These are phyloP conservation scores for Agraylea sexmaculata DNA, from an alignment of 1,140 invertebrate genomes.

Conservation along the genomic window DNA sequence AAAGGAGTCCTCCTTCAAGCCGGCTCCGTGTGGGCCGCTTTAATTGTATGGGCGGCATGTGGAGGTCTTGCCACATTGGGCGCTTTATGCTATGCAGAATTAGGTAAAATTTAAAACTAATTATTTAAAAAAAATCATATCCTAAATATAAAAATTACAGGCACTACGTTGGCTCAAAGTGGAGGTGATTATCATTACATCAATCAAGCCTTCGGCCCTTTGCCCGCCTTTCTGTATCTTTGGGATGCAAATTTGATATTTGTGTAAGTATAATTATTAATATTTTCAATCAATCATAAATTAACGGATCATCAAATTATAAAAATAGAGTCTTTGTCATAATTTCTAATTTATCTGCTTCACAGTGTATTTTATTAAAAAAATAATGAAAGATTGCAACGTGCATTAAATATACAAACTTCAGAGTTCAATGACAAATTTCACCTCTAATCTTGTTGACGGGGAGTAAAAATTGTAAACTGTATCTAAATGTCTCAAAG, in stretches of 20 bases:
- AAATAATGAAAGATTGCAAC: neutral
- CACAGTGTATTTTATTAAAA: neutral
- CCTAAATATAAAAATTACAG: constrained; percentile 20
- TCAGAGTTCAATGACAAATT: too few relatives aligned
- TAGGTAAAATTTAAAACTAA: constrained; percentile 52
- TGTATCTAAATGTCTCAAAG: too few relatives aligned
- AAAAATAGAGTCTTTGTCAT: too few relatives aligned
- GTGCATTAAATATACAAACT: neutral
- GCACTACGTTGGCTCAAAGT: constrained; percentile 53
- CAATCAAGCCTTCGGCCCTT: constrained; percentile 77
- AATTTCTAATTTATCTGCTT: too few relatives aligned
- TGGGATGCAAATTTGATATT: constrained; percentile 80
- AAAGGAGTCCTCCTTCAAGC: constrained; percentile 84
- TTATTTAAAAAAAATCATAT: constrained; percentile 1
- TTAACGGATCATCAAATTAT: too few relatives aligned
- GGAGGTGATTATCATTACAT: constrained; percentile 93
- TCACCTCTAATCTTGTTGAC: too few relatives aligned
- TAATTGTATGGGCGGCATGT: constrained; percentile 82
- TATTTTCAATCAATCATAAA: too few relatives aligned
- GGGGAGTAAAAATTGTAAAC: too few relatives aligned
- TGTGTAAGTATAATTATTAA: constrained; percentile 47
- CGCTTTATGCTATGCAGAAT: constrained; percentile 89
- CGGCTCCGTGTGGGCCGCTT: constrained; percentile 73
- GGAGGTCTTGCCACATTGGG: constrained; percentile 81
- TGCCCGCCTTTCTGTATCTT: constrained; percentile 87